Conservation (phyloP, 2,113 vertebrate genomes). For the Istiophorus platypterus region DNA sequence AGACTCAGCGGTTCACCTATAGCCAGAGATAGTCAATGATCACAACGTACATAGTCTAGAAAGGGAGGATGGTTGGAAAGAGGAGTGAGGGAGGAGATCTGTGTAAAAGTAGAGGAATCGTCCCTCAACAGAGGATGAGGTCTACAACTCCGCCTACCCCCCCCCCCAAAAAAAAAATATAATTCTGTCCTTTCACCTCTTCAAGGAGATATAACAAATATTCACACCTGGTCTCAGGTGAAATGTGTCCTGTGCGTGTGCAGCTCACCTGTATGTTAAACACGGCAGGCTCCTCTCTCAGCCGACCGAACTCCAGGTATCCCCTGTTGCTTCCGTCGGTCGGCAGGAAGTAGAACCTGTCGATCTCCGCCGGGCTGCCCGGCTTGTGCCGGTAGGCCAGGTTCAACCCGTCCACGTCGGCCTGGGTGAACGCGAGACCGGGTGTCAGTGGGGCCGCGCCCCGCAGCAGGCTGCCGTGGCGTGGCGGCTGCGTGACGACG, state of each 20-base stretch:
- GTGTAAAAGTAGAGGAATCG: too few relatives aligned
- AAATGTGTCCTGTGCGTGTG: neutral
- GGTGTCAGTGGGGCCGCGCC: slow-evolving; percentile 51
- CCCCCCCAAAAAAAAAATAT: too few relatives aligned
- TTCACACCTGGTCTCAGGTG: too few relatives aligned
- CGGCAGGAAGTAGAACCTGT: slow-evolving; percentile 81
- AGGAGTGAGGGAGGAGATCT: too few relatives aligned
- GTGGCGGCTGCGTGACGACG: slow-evolving; percentile 73
- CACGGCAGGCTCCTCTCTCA: slow-evolving; percentile 73
- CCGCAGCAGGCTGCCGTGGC: slow-evolving; percentile 74
- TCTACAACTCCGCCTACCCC: too few relatives aligned
- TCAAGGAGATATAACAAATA: too few relatives aligned
- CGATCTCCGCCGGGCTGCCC: slow-evolving; percentile 44
- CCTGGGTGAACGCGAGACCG: slow-evolving; percentile 75
- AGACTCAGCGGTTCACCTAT: too few relatives aligned
- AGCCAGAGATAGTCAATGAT: too few relatives aligned
- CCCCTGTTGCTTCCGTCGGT: slow-evolving; percentile 76
- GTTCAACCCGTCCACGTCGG: slow-evolving; percentile 75
- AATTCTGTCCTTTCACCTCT: too few relatives aligned
- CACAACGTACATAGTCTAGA: too few relatives aligned
- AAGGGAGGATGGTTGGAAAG: too few relatives aligned
- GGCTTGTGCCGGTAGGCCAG: slow-evolving; percentile 77
- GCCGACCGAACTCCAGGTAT: slow-evolving; percentile 82
- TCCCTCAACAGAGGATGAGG: too few relatives aligned
- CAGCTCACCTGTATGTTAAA: slow-evolving; percentile 80